Evolutionary conservation across 2,113 vertebrate genomes (phyloP).

Genomic region (Cyanocitta stelleri): DNA sequence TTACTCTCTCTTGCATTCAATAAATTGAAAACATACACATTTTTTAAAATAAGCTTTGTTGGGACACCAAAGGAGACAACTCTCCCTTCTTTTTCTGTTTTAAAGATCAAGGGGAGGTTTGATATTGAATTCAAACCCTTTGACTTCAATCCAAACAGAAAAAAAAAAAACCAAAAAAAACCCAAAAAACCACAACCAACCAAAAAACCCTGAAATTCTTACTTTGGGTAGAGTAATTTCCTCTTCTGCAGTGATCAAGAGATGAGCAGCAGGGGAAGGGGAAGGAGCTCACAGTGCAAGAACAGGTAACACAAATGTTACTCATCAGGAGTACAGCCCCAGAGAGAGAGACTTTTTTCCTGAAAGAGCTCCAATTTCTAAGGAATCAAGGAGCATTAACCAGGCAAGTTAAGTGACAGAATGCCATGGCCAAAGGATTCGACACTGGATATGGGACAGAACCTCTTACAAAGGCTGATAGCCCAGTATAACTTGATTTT

Average conservation of each 20-base stretch:
- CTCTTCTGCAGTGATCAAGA: neutral
- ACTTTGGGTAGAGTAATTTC: neutral
- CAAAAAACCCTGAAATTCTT: neutral
- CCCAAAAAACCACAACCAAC: fast-evolving
- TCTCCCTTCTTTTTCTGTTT: neutral
- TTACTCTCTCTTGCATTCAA: neutral
- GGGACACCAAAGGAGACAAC: neutral
- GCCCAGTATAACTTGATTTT: neutral
- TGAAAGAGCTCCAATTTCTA: neutral
- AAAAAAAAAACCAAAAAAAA: fast-evolving
- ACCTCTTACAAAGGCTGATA: neutral
- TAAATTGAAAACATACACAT: neutral
- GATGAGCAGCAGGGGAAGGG: neutral
- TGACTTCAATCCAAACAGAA: neutral
- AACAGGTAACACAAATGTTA: neutral
- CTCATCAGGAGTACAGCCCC: neutral
- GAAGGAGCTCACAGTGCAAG: neutral
- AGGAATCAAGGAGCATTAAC: neutral
- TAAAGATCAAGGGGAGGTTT: neutral
- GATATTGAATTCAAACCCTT: neutral
- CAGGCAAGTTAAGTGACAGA: neutral
- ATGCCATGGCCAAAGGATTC: neutral
- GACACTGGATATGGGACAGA: neutral
- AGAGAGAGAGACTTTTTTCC: neutral
- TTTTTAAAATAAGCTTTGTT: neutral